Conservation (phyloP, 2,113 vertebrate species). For the Spea bombifrons region DNA sequence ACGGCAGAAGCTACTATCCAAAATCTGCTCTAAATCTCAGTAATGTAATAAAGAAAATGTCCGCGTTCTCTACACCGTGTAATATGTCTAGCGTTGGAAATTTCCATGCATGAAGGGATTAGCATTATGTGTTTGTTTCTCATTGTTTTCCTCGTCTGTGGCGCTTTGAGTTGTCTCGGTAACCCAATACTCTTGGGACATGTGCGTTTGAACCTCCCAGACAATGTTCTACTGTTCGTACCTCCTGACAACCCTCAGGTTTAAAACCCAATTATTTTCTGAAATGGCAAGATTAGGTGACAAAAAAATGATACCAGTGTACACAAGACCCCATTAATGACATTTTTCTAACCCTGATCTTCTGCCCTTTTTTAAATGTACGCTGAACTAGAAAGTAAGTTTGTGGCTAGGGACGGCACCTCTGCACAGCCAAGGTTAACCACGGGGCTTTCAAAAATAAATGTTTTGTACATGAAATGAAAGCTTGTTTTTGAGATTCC, state of each 20-base stretch:
- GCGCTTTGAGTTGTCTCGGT: conserved; percentile 8
- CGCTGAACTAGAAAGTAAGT: too few relatives aligned
- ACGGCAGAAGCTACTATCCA: too few relatives aligned
- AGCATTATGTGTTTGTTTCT: conserved; percentile 3
- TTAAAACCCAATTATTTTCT: neutral
- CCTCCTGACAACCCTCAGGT: neutral
- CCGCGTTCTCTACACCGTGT: neutral
- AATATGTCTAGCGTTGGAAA: neutral
- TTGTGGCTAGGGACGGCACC: too few relatives aligned
- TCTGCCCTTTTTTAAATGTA: too few relatives aligned
- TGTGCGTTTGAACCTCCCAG: neutral
- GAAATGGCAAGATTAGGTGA: neutral
- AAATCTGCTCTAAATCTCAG: too few relatives aligned
- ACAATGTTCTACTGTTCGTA: neutral
- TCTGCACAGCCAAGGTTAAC: too few relatives aligned
- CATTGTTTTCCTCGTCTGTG: conserved; percentile 11
- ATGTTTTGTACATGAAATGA: too few relatives aligned
- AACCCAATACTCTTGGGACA: conserved; percentile 16
- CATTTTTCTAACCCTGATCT: too few relatives aligned
- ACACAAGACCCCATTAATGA: too few relatives aligned
- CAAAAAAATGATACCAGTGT: neutral
- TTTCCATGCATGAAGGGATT: neutral
- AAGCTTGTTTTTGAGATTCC: too few relatives aligned
- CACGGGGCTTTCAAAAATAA: too few relatives aligned
- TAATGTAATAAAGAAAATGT: too few relatives aligned